Conservation (phyloP, 2,113 vertebrate genomes). For the Xiphorhynchus elegans region DNA sequence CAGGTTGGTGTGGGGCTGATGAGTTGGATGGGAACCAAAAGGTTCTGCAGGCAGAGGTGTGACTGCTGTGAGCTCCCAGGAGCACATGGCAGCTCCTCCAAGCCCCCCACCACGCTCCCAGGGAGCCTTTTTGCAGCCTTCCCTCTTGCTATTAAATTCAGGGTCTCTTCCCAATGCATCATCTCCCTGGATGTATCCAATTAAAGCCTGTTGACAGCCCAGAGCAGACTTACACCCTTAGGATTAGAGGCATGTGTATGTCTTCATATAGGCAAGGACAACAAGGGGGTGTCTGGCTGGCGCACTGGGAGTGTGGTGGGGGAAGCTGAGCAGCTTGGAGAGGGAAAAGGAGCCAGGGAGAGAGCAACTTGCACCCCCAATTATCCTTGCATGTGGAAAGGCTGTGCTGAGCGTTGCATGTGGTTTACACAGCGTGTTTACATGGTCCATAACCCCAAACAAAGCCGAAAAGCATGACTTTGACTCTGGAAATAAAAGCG, state of each 20-base stretch:
- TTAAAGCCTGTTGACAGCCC: slow-evolving; percentile 20
- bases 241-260: slow-evolving; percentile 13
- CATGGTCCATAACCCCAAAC: background rate
- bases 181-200: slow-evolving; percentile 38
- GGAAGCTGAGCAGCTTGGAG: background rate
- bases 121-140: background rate
- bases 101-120: accelerated
- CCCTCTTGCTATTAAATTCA: background rate
- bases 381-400: background rate
- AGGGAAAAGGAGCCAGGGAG: background rate
- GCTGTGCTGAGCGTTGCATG: background rate
- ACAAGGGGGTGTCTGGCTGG: background rate
- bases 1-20: accelerated
- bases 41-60: background rate
- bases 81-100: background rate
- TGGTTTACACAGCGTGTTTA: background rate
- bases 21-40: background rate
- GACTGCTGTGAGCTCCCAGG: background rate
- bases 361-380: background rate
- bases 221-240: background rate
- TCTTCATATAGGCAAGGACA: slow-evolving; percentile 22
- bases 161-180: slow-evolving; percentile 2
- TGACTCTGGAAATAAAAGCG: slow-evolving; percentile 37
- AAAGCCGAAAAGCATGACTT: slow-evolving; percentile 6
- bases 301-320: background rate